A percentile compares a stretch with the other conserved stretches of the same genome.
phyloP scores from a whole-genome alignment of 92 coral and sea anemone genomes.

The Virgularia gustaviana region DNA sequence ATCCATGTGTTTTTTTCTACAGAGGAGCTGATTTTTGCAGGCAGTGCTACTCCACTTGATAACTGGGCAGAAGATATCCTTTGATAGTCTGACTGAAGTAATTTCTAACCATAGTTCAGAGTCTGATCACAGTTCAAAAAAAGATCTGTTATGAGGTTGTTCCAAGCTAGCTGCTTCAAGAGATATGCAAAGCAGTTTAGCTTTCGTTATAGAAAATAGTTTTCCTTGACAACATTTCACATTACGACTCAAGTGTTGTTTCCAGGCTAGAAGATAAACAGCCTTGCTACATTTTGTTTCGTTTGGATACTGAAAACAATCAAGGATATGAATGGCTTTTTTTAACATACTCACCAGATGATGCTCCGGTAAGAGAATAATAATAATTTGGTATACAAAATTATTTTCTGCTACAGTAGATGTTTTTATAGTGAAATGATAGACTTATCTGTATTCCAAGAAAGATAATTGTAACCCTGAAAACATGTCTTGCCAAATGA shows the following conservation, averaged over 20 bases:
- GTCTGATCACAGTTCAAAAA: too few species aligned
- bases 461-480: too few species aligned
- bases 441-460: not conserved
- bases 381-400: not conserved
- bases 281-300: conserved; percentile 83
- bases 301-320: conserved; percentile 76
- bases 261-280: conserved; percentile 64
- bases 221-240: conserved; percentile 63
- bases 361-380: conserved; percentile 62
- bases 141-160: not conserved
- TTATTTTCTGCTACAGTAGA: not conserved
- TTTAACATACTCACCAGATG: conserved; percentile 84
- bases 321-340: conserved; percentile 95
- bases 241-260: conserved; percentile 67
- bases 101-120: too few species aligned
- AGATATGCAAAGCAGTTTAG: not conserved
- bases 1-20: not conserved
- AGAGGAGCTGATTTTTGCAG: conserved; percentile 68
- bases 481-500: too few species aligned
- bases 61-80: conserved; percentile 96
- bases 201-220: not conserved
- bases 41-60: conserved; percentile 50
- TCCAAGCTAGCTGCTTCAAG: not conserved
- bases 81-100: too few species aligned
- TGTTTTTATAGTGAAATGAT: not conserved